Base-by-base conservation (phyloP, 2,113 vertebrate genomes). In the Hucho hucho region DNA sequence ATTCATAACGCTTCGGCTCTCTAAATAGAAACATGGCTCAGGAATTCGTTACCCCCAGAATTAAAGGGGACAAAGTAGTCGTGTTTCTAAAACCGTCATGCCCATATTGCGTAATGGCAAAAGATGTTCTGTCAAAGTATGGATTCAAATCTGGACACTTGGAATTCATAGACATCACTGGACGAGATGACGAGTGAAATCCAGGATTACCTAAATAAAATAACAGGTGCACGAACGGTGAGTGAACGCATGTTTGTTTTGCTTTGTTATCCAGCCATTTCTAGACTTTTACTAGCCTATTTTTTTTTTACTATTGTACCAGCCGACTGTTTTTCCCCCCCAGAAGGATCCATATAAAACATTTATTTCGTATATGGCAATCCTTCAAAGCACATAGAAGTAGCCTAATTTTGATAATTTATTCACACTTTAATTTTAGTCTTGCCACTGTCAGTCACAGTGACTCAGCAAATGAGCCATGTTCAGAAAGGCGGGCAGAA, bases 221-320 rank as follows among this genome's bases (percentile, higher is more conserved):
- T 75, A 13, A 93, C 92, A 0, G 89, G 92, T 3, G 85, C 89
- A 7, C 83, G 88, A 53, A 91, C 90, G 0, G 91, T 93, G 69
- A 91, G 90, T 77, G 16, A 18, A 53, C 14, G 49, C 49, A 13
- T 49, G 6, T 9, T 16, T 53, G 49, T 18, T 13, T 53, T 1
- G 9, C 49, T 53, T 53, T 53, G 16, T 53, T 16, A 53, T 53
- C 4, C 14, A 53, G 7, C 37, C 37, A 53, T 53, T 53, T 18
- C 12, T 53, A 53, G 12, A 53, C 16, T 53, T 18, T 13, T 53
- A 53, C 12, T 53, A 18, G 16, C 3, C 3, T 53, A 16, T 53
- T 53, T 53, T 53, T 53, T 53, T 53, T 18, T 53, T 4, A 53
- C 47, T 53, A 0, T 49, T 49, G 47, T 16, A 49, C 47, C 3